Conservation (phyloP, 1,140 invertebrate species). For the Formica selysi region DNA sequence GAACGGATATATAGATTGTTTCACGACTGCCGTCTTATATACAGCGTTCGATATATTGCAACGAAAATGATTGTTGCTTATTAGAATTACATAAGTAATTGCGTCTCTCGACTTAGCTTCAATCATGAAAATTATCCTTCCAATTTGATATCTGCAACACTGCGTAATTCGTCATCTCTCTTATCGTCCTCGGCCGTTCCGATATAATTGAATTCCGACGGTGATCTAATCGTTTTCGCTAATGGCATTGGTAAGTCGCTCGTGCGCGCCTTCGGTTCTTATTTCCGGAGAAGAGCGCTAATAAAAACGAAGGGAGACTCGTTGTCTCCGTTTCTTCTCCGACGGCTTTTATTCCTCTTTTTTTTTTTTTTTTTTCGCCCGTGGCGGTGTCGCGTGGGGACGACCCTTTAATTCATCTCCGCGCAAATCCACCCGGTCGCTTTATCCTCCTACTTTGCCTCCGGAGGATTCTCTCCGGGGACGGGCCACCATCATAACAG, state of each 20-base stretch:
- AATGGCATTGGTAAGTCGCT: constrained; percentile 45
- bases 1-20: not conserved
- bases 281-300: constrained; percentile 37
- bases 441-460: constrained; percentile 13
- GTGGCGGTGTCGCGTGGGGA: constrained; percentile 1
- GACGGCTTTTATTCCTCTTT: not conserved
- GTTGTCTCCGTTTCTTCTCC: constrained; percentile 14
- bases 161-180: constrained; percentile 19
- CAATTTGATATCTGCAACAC: constrained; percentile 22
- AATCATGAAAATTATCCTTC: constrained; percentile 33
- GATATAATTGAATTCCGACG: constrained; percentile 50
- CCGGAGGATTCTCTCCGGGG: constrained; percentile 66
- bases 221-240: constrained; percentile 47
- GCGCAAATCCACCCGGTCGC: constrained; percentile 1
- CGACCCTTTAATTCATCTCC: constrained; percentile 49
- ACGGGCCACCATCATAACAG: constrained; percentile 80
- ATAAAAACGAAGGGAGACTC: constrained; percentile 37
- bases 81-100: constrained; percentile 19
- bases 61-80: not conserved
- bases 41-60: not conserved
- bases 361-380: constrained; percentile 31
- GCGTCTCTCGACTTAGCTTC: not conserved
- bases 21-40: not conserved
- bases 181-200: constrained; percentile 28
- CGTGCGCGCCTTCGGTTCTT: constrained; percentile 36